A percentile compares a stretch with the other conserved stretches of the same genome.
Evolutionary conservation across 1,140 invertebrate species (phyloP).

Genomic region (Tachypleus tridentatus): DNA sequence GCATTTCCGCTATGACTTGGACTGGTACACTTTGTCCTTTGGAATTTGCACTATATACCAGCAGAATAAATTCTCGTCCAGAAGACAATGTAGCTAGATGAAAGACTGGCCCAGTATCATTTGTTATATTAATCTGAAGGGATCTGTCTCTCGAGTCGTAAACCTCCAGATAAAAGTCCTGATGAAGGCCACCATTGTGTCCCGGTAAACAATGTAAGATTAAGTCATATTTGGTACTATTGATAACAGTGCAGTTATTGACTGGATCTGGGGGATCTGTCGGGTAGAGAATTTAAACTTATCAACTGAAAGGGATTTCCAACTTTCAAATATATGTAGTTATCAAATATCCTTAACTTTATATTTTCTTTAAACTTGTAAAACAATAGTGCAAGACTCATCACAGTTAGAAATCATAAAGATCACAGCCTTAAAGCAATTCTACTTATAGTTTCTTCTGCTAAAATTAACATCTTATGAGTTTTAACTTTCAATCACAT

Average conservation of each 20-base stretch:
- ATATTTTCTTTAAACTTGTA: too few species aligned
- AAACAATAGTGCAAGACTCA: too few species aligned
- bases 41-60: slow-evolving; percentile 54
- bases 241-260: slow-evolving; percentile 70
- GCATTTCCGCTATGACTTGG: too few species aligned
- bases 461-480: too few species aligned
- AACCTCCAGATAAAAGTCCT: slow-evolving; percentile 67
- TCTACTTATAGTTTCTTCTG: too few species aligned
- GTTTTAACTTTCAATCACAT: too few species aligned
- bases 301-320: too few species aligned
- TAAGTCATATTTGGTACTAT: slow-evolving; percentile 66
- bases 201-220: slow-evolving; percentile 64
- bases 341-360: too few species aligned
- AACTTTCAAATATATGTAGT: too few species aligned
- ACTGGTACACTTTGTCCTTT: slow-evolving; percentile 50
- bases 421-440: too few species aligned
- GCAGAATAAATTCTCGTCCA: slow-evolving; percentile 30
- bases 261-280: slow-evolving; percentile 63
- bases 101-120: slow-evolving; percentile 42
- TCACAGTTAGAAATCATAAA: too few species aligned
- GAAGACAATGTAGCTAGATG: slow-evolving; percentile 42
- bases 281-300: too few species aligned
- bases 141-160: slow-evolving; percentile 43
- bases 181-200: slow-evolving; percentile 69
- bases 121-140: slow-evolving; percentile 41